These are phyloP conservation scores for Apis florea DNA, from an alignment of 1,140 invertebrate genomes.

Conservation along the genomic window DNA sequence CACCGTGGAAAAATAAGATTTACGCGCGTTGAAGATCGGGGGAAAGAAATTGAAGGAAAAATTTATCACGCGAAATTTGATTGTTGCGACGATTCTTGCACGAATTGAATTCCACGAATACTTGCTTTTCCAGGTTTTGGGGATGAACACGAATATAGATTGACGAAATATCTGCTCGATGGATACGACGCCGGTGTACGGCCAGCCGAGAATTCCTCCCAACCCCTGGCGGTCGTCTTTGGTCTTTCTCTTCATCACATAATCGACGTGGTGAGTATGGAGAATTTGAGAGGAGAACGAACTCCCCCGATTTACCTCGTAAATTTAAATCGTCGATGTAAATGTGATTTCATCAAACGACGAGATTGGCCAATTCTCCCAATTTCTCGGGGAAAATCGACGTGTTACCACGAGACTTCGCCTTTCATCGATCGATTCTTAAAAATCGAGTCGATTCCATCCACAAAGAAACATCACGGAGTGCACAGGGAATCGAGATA, in stretches of 20 bases:
- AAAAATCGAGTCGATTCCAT: too few species aligned
- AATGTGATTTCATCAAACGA: background rate
- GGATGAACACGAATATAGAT: slow-evolving; percentile 86
- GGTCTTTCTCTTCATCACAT: slow-evolving; percentile 91
- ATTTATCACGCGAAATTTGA: too few species aligned
- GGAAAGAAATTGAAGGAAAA: background rate
- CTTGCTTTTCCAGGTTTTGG: slow-evolving; percentile 74
- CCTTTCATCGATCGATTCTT: background rate
- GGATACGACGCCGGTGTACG: slow-evolving; percentile 88
- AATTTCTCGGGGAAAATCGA: background rate
- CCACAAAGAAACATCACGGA: too few species aligned
- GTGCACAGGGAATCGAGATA: too few species aligned
- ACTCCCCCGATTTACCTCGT: too few species aligned
- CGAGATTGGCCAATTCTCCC: background rate
- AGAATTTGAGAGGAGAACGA: background rate
- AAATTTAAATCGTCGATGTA: background rate
- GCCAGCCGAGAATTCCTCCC: slow-evolving; percentile 87
- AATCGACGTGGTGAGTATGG: slow-evolving; percentile 86
- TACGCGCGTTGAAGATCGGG: too few species aligned
- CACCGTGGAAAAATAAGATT: background rate
- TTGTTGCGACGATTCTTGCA: too few species aligned
- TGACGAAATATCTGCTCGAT: slow-evolving; percentile 87
- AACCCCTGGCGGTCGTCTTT: slow-evolving; percentile 88
- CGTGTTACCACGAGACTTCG: too few species aligned
- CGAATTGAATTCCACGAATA: background rate